Evolutionary conservation across 2,797 vertebrate genomes (phyloP).

Genomic region (Galago senegalensis): DNA sequence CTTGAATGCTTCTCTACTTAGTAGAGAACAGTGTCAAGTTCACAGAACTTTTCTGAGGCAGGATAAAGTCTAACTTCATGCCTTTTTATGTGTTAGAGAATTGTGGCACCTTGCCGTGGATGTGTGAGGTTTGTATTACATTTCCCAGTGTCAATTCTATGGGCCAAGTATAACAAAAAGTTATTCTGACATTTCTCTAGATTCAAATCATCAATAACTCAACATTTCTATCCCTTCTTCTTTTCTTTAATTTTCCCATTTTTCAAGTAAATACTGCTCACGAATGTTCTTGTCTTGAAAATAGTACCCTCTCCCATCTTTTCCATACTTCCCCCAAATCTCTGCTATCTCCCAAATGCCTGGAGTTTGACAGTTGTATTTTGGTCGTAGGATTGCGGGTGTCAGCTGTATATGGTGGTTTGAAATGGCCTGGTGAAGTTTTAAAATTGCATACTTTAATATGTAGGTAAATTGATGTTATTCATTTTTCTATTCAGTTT

Average conservation of each 20-base stretch:
- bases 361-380: background rate
- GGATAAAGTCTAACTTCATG: background rate
- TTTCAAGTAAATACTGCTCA: background rate
- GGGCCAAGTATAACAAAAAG: background rate
- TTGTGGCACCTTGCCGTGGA: background rate
- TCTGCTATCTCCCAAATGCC: background rate
- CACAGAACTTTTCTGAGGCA: background rate
- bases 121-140: background rate
- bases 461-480: background rate
- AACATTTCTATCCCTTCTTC: background rate
- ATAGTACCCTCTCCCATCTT: background rate
- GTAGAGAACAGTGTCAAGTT: background rate
- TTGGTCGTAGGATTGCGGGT: background rate
- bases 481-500: background rate
- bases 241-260: background rate
- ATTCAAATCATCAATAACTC: background rate
- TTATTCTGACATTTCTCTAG: background rate
- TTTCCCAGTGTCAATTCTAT: background rate
- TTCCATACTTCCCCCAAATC: background rate
- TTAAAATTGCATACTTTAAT: background rate
- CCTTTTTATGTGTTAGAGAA: background rate
- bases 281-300: background rate
- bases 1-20: background rate
- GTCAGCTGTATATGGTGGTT: background rate
- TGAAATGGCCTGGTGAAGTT: background rate